A percentile compares a stretch with the other conserved stretches of the same genome.
phyloP scores from a whole-genome alignment of 2,113 vertebrate genomes.

The Smithornis capensis region DNA sequence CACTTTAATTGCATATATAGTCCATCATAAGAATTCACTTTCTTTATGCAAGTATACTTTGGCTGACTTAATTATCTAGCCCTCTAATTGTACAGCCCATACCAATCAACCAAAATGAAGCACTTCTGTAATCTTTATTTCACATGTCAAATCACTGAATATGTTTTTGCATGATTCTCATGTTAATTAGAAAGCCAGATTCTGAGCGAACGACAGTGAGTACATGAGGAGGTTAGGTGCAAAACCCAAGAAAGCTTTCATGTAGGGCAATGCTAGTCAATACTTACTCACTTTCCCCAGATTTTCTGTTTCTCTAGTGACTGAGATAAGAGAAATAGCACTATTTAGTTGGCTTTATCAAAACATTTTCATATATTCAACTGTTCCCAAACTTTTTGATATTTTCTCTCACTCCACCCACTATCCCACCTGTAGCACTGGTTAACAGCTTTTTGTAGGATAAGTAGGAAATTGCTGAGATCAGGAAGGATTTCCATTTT shows the following conservation, averaged over 20 bases:
- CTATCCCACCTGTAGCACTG: neutral
- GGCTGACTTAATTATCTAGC: slow-evolving; percentile 58
- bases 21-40: slow-evolving; percentile 40
- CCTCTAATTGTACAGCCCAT: slow-evolving; percentile 49
- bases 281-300: neutral
- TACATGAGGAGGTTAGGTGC: neutral
- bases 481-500: neutral
- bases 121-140: slow-evolving; percentile 41
- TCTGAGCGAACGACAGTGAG: neutral
- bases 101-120: slow-evolving; percentile 65
- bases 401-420: neutral
- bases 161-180: neutral
- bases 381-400: neutral
- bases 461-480: neutral
- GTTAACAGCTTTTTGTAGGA: neutral
- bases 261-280: neutral
- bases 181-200: neutral
- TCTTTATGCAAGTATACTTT: slow-evolving; percentile 42
- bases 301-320: neutral
- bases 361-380: neutral
- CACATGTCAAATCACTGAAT: slow-evolving; percentile 28
- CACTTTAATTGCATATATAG: slow-evolving; percentile 48
- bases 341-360: neutral
- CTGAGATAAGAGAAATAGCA: neutral
- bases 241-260: neutral